Base-by-base conservation (phyloP, 2,113 vertebrate genomes). In the Rhagologus leucostigma region DNA sequence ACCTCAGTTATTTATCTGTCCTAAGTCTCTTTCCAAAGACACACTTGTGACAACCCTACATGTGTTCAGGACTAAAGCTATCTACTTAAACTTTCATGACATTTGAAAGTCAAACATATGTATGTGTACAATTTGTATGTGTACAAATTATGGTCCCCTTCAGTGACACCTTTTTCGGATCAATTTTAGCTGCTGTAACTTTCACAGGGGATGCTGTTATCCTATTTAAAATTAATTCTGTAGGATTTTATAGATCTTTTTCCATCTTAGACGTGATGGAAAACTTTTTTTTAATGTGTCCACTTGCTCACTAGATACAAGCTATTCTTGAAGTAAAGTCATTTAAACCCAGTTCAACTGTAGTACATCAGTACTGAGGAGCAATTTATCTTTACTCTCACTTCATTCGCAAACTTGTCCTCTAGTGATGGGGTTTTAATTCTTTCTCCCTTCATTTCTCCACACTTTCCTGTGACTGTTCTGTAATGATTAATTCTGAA, bases 401-500 rank as follows among this genome's bases (percentile, higher is more conserved):
- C 29, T 84, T 94, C 26, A 79, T 91, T 94, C 18, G 37, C 56
- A 89, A 49, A 80, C 52, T 82, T 93, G 32, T 80, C 64, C 41
- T 89, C 27, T 53, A 70, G 22, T 84, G 23, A 71, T 41, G 3
- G 21, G 44, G 7, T 42, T 95, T 55, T 68, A 52, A 62, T 87
- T 85, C 26, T 71, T n/a, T 64, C 22, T 77, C 29, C 9, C 13
- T 73, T 8, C 14, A 49, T 81, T 91, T 59, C 57, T 76, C 7
- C 17, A 71, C 13, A 39, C 42, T 83, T 93, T 77, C 32, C 19
- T 62, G 14, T 79, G 69, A 69, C 42, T 84, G 14, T 21, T 89
- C 73, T 90, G 53, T 76, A 89, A 39, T 39, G 60, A 93, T 86
- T 94, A 80, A 90, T 93, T 95, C 63, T 81, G 32, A 95, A 94